These are phyloP conservation scores for Eupithecia subumbrata DNA, from an alignment of 2,888 invertebrate species.

Conservation along the genomic window DNA sequence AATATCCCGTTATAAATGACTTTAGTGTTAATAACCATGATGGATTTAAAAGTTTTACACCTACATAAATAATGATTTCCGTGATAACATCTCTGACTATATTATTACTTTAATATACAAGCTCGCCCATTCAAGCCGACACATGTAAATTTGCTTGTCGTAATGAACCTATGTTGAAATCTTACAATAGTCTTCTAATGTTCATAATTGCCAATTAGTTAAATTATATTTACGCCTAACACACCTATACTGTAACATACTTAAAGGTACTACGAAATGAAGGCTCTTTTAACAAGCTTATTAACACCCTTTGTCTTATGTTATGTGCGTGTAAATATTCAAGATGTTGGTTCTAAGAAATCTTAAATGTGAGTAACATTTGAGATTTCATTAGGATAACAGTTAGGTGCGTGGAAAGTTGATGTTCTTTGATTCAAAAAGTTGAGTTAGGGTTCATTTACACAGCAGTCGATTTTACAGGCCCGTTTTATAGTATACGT, in stretches of 20 bases:
- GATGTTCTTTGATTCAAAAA: neutral
- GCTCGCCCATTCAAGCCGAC: neutral
- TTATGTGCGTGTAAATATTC: slow-evolving; percentile 3
- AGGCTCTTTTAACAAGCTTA: slow-evolving; percentile 11
- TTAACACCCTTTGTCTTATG: slow-evolving; percentile 12
- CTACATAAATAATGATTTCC: neutral
- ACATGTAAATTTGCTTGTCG: neutral
- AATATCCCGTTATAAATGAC: too few species aligned
- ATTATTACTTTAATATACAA: neutral
- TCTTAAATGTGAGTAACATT: neutral
- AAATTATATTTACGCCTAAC: slow-evolving; percentile 29
- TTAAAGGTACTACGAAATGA: neutral
- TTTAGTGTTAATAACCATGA: too few species aligned
- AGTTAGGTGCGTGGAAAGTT: neutral
- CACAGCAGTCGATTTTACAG: too few species aligned
- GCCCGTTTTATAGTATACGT: too few species aligned
- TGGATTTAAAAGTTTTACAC: too few species aligned
- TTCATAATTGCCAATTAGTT: slow-evolving; percentile 33
- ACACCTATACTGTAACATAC: neutral
- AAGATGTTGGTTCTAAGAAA: neutral
- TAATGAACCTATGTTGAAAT: slow-evolving; percentile 27
- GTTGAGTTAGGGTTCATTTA: neutral
- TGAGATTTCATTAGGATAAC: neutral
- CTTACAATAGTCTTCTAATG: slow-evolving; percentile 32
- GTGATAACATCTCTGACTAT: neutral